These are phyloP conservation scores for Amphiura filiformis DNA, from an alignment of 35 echinoderm and acorn worm genomes.

Conservation along the genomic window DNA sequence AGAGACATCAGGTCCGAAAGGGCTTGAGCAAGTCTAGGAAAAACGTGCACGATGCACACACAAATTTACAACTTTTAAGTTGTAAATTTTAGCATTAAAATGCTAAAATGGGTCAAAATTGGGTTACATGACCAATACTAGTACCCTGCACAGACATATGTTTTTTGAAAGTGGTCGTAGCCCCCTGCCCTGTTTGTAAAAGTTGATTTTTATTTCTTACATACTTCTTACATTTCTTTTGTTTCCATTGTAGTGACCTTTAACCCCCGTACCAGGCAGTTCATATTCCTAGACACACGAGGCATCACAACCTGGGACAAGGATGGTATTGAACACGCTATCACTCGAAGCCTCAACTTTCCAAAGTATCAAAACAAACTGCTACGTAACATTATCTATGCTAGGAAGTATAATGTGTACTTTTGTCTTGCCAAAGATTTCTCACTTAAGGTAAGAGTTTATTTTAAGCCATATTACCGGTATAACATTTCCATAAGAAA, in stretches of 20 bases:
- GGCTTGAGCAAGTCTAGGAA: too few relatives aligned
- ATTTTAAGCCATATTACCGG: not conserved
- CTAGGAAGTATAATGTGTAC: slow-evolving; percentile 96
- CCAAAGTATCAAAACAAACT: slow-evolving; percentile 93
- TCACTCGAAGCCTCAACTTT: slow-evolving; percentile 69
- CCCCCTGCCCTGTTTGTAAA: not conserved
- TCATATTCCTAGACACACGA: slow-evolving; percentile 88
- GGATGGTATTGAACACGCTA: slow-evolving; percentile 77
- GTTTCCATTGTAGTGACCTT: slow-evolving; percentile 58
- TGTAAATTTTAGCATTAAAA: too few relatives aligned
- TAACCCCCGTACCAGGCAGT: slow-evolving; percentile 86
- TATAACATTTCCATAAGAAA: too few relatives aligned
- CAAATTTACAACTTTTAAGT: too few relatives aligned
- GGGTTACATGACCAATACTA: not conserved
- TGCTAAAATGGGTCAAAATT: too few relatives aligned
- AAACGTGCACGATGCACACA: too few relatives aligned
- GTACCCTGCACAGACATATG: not conserved
- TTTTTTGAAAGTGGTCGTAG: not conserved
- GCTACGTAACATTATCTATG: slow-evolving; percentile 81
- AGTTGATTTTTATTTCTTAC: not conserved
- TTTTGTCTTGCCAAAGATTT: slow-evolving; percentile 98
- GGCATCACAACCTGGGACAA: slow-evolving; percentile 96
- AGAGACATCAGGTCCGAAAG: too few relatives aligned
- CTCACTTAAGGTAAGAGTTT: slow-evolving; percentile 85
- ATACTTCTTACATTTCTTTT: not conserved